Percentiles rank a stretch among this genome's conserved stretches.
These are phyloP conservation scores for Stichodactyla mertensii DNA, from an alignment of 64 coral and sea anemone genomes.

Conservation along the genomic window DNA sequence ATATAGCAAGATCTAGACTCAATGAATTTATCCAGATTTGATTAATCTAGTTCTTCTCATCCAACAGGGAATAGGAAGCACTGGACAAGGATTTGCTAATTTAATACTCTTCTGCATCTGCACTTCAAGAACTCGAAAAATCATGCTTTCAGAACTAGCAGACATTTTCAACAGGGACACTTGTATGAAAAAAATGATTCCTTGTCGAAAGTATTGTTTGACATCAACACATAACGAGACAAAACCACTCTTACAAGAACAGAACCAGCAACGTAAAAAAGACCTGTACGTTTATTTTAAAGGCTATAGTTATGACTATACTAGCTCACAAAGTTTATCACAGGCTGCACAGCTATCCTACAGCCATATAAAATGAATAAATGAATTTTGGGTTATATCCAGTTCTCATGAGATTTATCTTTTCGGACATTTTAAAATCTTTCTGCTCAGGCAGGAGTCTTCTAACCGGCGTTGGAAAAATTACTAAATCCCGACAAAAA, in stretches of 20 bases:
- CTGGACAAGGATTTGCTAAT: constrained; percentile 24
- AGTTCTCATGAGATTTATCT: not conserved
- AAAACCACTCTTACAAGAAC: not conserved
- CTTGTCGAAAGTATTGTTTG: not conserved
- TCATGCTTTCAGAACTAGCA: not conserved
- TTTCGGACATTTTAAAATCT: too few species aligned
- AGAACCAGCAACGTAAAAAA: not conserved
- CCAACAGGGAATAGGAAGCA: constrained; percentile 34
- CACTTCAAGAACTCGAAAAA: constrained; percentile 33
- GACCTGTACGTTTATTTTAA: not conserved
- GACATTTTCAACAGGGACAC: not conserved
- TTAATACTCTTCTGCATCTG: constrained; percentile 44
- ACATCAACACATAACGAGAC: not conserved
- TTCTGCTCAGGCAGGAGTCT: too few species aligned
- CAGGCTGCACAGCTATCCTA: not conserved
- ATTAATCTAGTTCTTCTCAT: not conserved
- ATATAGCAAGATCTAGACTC: not conserved
- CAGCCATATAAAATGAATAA: not conserved
- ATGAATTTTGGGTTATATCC: not conserved
- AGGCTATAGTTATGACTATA: not conserved
- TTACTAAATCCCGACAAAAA: too few species aligned
- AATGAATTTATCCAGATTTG: not conserved
- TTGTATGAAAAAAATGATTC: not conserved
- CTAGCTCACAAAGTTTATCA: not conserved
- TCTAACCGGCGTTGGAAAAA: too few species aligned